Percentiles rank a stretch among this genome's conserved stretches.
phyloP scores from a whole-genome alignment of 2,888 invertebrate species.

The Pseudanteris insignis region DNA sequence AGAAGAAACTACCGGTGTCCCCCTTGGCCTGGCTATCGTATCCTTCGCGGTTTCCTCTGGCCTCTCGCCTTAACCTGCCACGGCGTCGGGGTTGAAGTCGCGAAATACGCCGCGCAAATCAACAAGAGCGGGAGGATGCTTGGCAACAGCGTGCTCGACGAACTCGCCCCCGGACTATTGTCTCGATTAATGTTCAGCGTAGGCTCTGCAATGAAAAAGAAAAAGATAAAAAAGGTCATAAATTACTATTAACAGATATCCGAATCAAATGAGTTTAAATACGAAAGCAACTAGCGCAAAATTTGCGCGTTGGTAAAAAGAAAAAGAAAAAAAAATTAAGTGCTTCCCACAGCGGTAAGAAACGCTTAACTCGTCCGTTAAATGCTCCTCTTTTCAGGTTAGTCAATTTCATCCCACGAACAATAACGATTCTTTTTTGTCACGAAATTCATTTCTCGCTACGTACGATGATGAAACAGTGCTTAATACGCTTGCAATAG shows the following conservation, averaged over 20 bases:
- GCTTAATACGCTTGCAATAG: too few relatives aligned
- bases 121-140: constrained; percentile 34
- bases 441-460: too few relatives aligned
- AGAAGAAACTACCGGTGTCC: constrained; percentile 37
- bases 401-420: too few relatives aligned
- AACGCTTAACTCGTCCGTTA: too few relatives aligned
- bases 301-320: too few relatives aligned
- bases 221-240: neutral
- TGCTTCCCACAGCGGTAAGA: too few relatives aligned
- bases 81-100: constrained; percentile 48
- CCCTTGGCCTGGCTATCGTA: constrained; percentile 20
- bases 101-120: constrained; percentile 43
- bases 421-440: too few relatives aligned
- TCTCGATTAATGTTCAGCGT: constrained; percentile 40
- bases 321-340: too few relatives aligned
- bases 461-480: too few relatives aligned
- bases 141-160: constrained; percentile 31
- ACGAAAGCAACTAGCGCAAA: too few relatives aligned
- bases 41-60: constrained; percentile 42
- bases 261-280: neutral
- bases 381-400: too few relatives aligned
- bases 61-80: constrained; percentile 28
- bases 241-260: constrained; percentile 4
- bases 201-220: constrained; percentile 46
- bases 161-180: constrained; percentile 11